Conservation (phyloP, 2,888 invertebrate genomes). For the Sphaerophoria taeniata region DNA sequence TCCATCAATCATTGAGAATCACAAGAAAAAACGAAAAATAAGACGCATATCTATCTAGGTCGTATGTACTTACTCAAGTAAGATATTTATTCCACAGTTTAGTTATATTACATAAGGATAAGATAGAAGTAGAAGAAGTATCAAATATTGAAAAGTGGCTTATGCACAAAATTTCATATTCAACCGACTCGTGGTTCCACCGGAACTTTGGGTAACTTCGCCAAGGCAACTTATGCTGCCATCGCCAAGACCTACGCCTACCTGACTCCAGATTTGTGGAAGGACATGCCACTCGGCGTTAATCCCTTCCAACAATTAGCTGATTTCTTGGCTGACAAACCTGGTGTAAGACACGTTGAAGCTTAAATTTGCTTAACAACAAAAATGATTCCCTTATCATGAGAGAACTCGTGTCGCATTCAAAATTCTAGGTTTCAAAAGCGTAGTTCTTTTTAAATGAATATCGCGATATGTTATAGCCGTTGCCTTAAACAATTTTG, state of each 20-base stretch:
- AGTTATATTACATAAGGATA: no score
- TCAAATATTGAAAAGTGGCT: no score
- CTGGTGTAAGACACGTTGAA: slow-evolving; percentile 73
- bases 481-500: no score
- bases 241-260: slow-evolving; percentile 99
- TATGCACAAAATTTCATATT: no score
- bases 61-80: not conserved
- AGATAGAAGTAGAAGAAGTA: no score
- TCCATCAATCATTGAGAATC: slow-evolving; percentile 36
- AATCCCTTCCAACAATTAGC: slow-evolving; percentile 98
- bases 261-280: slow-evolving; percentile 99
- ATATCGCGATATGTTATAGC: no score
- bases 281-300: slow-evolving; percentile 95
- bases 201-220: slow-evolving; percentile 99
- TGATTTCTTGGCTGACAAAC: slow-evolving; percentile 89
- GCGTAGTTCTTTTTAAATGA: no score
- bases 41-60: not conserved
- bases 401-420: slow-evolving; percentile 6
- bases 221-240: slow-evolving; percentile 99
- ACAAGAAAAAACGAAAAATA: slow-evolving; percentile 25
- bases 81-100: no score
- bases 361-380: slow-evolving; percentile 38
- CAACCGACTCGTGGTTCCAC: slow-evolving; percentile 91
- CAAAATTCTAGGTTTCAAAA: no score
- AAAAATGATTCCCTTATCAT: slow-evolving; percentile 27